Base-by-base conservation (phyloP, 2,888 invertebrate genomes). In the Pheosia tremula region DNA sequence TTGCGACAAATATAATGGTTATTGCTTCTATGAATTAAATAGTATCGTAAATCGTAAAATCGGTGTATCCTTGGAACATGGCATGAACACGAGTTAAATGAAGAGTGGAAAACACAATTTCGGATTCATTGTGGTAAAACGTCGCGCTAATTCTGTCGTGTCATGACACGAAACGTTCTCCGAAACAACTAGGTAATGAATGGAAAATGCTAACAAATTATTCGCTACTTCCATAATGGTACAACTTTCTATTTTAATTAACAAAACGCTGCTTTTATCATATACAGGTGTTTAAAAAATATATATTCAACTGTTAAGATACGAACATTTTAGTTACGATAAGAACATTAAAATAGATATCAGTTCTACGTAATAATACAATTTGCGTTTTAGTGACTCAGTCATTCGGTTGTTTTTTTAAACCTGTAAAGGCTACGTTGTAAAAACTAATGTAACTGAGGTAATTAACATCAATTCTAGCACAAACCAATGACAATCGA, bases 151-250 rank as follows among this genome's bases (percentile, higher is more conserved):
- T 41, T 41, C 10, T 5, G 41, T 24, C 41, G 56, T 56, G n/a
- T 56, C 56, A 41, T 56, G 56, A 41, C 56, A 56, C 56, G 56
- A 56, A 56, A 56, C 56, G 13, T 56, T 56, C 41, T 13, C n/a
- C 41, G 41, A 13, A 56, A 41, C 13, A 56, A 41, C 41, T 41
- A 11, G 53, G 37, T 49, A 58, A 50, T 50, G 50, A 57, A 49
- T 57, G 57, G 43, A 60, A 56, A 37, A 41, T 43, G 11, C 43
- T 36, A 47, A 11, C 8, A 52, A 60, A 56, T 56, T 11, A 56
- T 47, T 47, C 39, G 55, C 10, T 41, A 56, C 38, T 54, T 54
- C 8, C 39, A 41, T 7, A 53, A 38, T 37, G 11, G 37, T 11
- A 24, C 6, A 11, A 38, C 24, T 53, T 6, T 50, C 50, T 9